These are phyloP conservation scores for Drosophila eugracilis DNA, from an alignment of 1,140 invertebrate genomes.

Conservation along the genomic window DNA sequence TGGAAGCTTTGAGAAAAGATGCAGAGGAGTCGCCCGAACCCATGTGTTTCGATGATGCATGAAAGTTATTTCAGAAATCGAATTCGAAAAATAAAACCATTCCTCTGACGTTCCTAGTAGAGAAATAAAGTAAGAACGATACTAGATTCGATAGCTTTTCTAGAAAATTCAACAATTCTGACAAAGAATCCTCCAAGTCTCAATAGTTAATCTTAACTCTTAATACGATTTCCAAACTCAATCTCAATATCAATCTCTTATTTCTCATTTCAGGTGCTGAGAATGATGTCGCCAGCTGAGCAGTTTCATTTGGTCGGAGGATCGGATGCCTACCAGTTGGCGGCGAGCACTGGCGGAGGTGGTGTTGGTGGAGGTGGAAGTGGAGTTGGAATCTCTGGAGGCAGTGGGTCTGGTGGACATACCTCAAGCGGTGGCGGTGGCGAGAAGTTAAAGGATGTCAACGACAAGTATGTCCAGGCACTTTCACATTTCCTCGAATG, in stretches of 20 bases:
- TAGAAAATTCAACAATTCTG: too few species aligned
- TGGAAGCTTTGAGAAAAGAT: too few species aligned
- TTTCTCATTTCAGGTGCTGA: slow-evolving; percentile 55
- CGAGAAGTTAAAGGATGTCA: slow-evolving; percentile 67
- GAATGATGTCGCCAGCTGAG: slow-evolving; percentile 66
- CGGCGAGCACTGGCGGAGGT: slow-evolving; percentile 31
- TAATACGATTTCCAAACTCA: too few species aligned
- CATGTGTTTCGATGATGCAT: too few species aligned
- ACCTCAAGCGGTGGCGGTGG: slow-evolving; percentile 41
- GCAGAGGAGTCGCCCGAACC: too few species aligned
- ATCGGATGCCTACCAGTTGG: slow-evolving; percentile 34
- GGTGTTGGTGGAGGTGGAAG: background rate
- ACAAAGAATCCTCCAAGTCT: too few species aligned
- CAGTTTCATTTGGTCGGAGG: slow-evolving; percentile 46
- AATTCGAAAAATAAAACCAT: too few species aligned
- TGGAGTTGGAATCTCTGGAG: background rate
- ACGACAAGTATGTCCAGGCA: slow-evolving; percentile 75
- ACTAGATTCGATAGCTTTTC: too few species aligned
- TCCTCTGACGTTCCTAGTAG: too few species aligned
- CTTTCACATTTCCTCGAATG: slow-evolving; percentile 72
- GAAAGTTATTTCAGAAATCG: too few species aligned
- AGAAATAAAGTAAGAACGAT: too few species aligned
- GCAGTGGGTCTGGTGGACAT: slow-evolving; percentile 34
- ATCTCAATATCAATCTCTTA: background rate
- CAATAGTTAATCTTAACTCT: too few species aligned